Conservation (phyloP, 2,888 invertebrate genomes). For the Spatulosminthurus flaviceps region DNA sequence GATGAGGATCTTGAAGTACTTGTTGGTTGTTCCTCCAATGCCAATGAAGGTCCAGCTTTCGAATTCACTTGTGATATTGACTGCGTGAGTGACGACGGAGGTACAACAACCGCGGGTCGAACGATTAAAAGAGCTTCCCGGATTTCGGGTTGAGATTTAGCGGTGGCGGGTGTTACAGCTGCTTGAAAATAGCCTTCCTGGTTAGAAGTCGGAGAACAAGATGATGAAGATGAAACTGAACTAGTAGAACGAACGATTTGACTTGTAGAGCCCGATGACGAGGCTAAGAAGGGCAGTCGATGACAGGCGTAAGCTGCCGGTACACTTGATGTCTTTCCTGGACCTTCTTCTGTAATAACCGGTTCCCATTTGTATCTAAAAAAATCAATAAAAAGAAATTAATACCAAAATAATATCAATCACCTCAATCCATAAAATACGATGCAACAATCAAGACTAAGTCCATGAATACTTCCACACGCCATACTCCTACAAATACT, state of each 20-base stretch:
- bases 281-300: background rate
- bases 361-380: conserved; percentile 39
- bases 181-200: conserved; percentile 2
- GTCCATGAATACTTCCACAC: too few relatives aligned
- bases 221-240: background rate
- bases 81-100: background rate
- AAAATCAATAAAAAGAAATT: conserved; percentile 6
- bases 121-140: conserved; percentile 23
- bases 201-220: background rate
- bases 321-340: background rate
- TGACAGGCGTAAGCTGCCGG: conserved; percentile 34
- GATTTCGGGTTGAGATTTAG: background rate
- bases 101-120: background rate
- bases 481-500: too few relatives aligned
- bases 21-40: background rate
- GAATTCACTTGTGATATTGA: background rate
- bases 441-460: too few relatives aligned
- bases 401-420: background rate
- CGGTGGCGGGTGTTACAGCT: background rate
- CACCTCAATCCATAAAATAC: background rate
- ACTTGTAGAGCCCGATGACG: background rate
- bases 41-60: conserved; percentile 1
- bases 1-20: background rate
- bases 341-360: conserved; percentile 20
- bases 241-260: conserved; percentile 16